Conservation (phyloP, 2,888 invertebrate genomes). For the Apodemia duryi region DNA sequence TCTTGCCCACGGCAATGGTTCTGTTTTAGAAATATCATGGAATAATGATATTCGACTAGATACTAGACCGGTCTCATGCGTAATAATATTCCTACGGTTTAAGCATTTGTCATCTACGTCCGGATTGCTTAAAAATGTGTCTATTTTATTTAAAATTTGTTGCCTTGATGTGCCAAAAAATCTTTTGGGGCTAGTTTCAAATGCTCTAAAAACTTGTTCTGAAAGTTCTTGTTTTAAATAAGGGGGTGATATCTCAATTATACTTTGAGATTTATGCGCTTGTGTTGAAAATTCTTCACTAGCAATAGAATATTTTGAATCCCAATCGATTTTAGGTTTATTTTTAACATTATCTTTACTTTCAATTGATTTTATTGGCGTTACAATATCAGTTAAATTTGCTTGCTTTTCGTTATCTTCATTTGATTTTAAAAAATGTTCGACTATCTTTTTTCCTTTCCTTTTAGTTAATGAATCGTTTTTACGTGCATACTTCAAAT, state of each 20-base stretch:
- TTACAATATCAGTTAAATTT: conserved; percentile 30
- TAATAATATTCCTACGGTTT: conserved; percentile 40
- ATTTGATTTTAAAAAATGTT: conserved; percentile 51
- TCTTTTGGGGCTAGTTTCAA: conserved; percentile 72
- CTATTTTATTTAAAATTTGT: conserved; percentile 68
- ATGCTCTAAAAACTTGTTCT: conserved; percentile 71
- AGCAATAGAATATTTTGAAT: not conserved
- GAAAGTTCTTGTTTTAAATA: conserved; percentile 58
- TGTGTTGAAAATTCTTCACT: not conserved
- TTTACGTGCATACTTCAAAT: conserved; percentile 54
- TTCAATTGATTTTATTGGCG: not conserved
- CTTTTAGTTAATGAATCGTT: conserved; percentile 67
- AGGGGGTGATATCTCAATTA: conserved; percentile 20
- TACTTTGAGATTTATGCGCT: conserved; percentile 1
- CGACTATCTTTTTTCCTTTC: conserved; percentile 63
- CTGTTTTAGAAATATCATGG: conserved; percentile 62
- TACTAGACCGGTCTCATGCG: conserved; percentile 63
- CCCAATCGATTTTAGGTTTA: not conserved
- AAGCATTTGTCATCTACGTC: conserved; percentile 42
- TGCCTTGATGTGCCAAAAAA: conserved; percentile 72
- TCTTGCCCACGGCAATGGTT: conserved; percentile 47
- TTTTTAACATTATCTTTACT: not conserved
- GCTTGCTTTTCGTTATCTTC: conserved; percentile 29
- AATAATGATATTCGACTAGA: conserved; percentile 71
- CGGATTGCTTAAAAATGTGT: conserved; percentile 62